Evolutionary conservation across 2,797 vertebrate species (phyloP).

Genomic region (Scarus forsteni): DNA sequence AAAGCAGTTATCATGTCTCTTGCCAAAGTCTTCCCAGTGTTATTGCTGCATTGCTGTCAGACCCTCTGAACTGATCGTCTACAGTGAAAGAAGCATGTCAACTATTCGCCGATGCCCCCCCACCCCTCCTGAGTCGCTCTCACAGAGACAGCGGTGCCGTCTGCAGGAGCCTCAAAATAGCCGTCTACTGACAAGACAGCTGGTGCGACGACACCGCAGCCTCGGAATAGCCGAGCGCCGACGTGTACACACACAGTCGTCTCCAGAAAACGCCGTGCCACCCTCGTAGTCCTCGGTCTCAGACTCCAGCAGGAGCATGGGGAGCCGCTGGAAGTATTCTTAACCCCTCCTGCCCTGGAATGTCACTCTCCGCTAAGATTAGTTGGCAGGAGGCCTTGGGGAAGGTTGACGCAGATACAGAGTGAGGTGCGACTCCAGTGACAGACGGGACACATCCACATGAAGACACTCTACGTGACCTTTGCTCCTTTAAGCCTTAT

Average conservation of each 20-base stretch:
- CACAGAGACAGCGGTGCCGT: conserved; percentile 73
- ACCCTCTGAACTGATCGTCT: conserved; percentile 43
- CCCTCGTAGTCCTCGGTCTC: conserved; percentile 17
- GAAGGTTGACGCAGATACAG: conserved; percentile 24
- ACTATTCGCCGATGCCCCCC: conserved; percentile 36
- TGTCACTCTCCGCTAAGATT: conserved; percentile 74
- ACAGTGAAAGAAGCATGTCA: conserved; percentile 52
- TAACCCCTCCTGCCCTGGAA: conserved; percentile 81
- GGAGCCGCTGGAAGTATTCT: conserved; percentile 78
- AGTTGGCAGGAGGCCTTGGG: conserved; percentile 59
- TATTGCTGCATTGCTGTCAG: conserved; percentile 38
- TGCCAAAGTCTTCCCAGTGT: conserved; percentile 17
- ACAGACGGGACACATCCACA: not conserved
- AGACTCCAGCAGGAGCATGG: conserved; percentile 36
- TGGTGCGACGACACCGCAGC: conserved; percentile 72
- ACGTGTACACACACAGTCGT: conserved; percentile 51
- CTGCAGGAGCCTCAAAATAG: conserved; percentile 85
- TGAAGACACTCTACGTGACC: not conserved
- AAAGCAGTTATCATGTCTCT: not conserved
- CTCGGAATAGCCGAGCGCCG: conserved; percentile 76
- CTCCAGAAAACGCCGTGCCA: conserved; percentile 40
- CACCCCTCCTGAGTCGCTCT: conserved; percentile 33
- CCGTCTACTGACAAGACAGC: conserved; percentile 88
- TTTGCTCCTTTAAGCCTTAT: not conserved
- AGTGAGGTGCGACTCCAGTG: conserved; percentile 28